Evolutionary conservation across 1,140 invertebrate genomes (phyloP), one percentile per base, ranked within the genome.

Genomic region (Cydia amplana): DNA sequence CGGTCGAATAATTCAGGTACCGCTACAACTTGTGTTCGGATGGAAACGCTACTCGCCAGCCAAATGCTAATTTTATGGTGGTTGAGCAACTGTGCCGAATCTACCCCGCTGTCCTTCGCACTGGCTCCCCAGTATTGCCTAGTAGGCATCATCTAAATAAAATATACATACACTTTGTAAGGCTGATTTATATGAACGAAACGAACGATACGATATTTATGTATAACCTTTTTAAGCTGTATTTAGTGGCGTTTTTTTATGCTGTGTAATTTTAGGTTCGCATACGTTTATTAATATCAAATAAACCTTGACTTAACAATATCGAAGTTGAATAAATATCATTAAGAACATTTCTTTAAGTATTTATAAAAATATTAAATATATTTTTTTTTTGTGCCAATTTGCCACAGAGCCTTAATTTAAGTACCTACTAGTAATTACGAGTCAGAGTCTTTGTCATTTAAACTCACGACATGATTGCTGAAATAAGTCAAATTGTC

Each of bases 11-110:
- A 88, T 87, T 89, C 86, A 90, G 89, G 88, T 91, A 85, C 77
- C 79, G 82, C 74, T 75, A 77, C 81, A 82, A 87, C 78, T 88
- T 85, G 87, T 88, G 79, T 90, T 89, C 80, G 80, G 83, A 86
- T 88, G 87, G 87, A 88, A 91, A 91, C 83, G 84, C 84, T 88
- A 91, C 85, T 89, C 83, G 86, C 82, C 85, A 86, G 86, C 89
- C 90, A 91, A 93, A 93, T 93, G 91, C 91, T 93, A 93, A 93
- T 93, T 93, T 93, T 93, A 93, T 93, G 93, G 89, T 93, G 90
- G 91, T 89, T 92, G 91, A 89, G 87, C 91, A 92, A 93, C 87
- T 93, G 88, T 91, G 87, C 87, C 88, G 86, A 87, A 87, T 84
- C 82, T 79, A 83, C 81, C 84, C 82, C 82, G 76, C 83, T 90